These are phyloP conservation scores for Gambusia yucatana DNA, from an alignment of 2,797 vertebrate species.

Conservation along the genomic window DNA sequence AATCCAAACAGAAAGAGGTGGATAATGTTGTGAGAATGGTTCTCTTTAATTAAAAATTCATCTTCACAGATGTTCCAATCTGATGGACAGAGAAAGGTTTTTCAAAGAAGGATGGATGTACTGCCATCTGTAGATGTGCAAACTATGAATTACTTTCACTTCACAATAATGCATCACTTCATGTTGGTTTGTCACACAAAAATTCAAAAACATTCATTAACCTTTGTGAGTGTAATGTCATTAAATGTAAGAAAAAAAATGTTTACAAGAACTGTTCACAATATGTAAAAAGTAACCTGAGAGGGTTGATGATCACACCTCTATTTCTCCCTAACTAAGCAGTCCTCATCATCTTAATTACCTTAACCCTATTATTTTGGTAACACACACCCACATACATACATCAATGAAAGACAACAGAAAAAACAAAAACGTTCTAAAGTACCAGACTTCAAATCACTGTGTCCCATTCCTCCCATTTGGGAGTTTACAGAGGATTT, in stretches of 20 bases:
- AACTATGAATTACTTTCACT: background rate
- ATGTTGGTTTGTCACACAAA: background rate
- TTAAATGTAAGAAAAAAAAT: background rate
- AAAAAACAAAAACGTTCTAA: slow-evolving; percentile 33
- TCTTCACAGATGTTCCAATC: background rate
- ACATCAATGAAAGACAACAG: slow-evolving; percentile 16
- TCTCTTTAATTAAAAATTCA: background rate
- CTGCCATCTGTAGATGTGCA: background rate
- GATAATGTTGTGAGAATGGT: background rate
- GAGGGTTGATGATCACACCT: slow-evolving; percentile 36
- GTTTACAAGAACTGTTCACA: background rate
- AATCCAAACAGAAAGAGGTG: background rate
- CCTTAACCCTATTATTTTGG: slow-evolving; percentile 53
- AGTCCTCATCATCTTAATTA: slow-evolving; percentile 65
- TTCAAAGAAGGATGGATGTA: background rate
- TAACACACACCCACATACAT: slow-evolving; percentile 37
- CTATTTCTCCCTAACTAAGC: slow-evolving; percentile 30
- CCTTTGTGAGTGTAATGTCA: background rate
- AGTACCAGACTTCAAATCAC: slow-evolving; percentile 62
- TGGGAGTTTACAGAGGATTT: slow-evolving; percentile 55
- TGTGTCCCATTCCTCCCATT: slow-evolving; percentile 58
- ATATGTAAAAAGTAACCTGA: background rate
- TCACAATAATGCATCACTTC: background rate
- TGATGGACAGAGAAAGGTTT: background rate
- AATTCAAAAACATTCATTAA: background rate